phyloP scores from a whole-genome alignment of 2,113 vertebrate genomes.

The Rhagologus leucostigma region DNA sequence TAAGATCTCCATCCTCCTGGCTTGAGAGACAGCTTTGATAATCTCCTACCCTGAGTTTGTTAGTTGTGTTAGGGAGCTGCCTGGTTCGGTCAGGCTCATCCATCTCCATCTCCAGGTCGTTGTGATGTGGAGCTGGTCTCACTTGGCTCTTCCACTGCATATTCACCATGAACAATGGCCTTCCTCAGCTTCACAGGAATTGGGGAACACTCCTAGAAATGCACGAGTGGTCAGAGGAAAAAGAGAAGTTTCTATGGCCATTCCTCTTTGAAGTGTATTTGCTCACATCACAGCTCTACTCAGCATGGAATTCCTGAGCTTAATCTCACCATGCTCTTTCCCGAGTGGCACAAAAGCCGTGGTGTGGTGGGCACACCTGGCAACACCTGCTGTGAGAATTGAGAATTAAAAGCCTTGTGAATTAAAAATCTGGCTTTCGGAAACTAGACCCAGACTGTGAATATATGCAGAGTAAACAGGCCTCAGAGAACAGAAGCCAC shows the following conservation, averaged over 20 bases:
- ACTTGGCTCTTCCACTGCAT: background rate
- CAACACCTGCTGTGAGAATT: background rate
- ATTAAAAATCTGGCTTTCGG: background rate
- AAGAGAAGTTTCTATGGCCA: background rate
- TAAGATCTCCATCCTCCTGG: background rate
- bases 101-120: background rate
- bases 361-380: background rate
- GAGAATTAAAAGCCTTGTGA: background rate
- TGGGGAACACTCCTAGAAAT: background rate
- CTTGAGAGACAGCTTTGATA: background rate
- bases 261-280: background rate
- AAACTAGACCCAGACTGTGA: background rate
- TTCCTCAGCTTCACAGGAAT: background rate
- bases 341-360: accelerated
- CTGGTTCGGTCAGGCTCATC: background rate
- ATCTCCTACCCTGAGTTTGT: background rate
- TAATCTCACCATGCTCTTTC: background rate
- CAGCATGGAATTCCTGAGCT: accelerated
- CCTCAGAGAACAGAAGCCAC: background rate
- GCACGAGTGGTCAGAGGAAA: background rate
- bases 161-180: background rate
- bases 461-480: background rate
- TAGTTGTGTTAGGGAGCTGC: background rate
- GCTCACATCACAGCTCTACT: background rate
- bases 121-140: accelerated